phyloP scores from a whole-genome alignment of 2,888 invertebrate species.

The Heliconius hortense region DNA sequence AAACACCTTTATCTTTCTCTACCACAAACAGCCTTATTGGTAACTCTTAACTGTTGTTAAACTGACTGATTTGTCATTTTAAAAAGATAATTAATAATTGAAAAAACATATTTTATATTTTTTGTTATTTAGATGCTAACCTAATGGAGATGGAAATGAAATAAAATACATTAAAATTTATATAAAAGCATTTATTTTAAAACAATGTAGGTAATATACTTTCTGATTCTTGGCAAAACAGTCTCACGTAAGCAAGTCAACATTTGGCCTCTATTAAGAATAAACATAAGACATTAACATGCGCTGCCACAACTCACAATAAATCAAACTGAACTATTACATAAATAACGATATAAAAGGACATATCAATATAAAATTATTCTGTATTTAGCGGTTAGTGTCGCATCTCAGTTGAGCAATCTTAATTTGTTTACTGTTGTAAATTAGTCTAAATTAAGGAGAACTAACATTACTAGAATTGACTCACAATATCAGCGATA shows the following conservation, averaged over 20 bases:
- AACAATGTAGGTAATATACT: conserved; percentile 83
- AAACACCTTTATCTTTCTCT: no score
- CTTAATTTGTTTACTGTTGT: conserved; percentile 75
- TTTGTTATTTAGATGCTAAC: not conserved
- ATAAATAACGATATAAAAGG: conserved; percentile 75
- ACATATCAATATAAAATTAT: conserved; percentile 68
- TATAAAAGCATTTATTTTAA: conserved; percentile 83
- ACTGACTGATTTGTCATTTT: not conserved
- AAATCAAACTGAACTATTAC: conserved; percentile 74
- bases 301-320: conserved; percentile 81
- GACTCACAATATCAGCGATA: conserved; percentile 79
- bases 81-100: not conserved
- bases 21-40: no score
- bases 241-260: conserved; percentile 83
- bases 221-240: conserved; percentile 83
- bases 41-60: no score
- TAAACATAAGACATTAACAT: conserved; percentile 79
- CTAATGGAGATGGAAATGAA: conserved; percentile 1
- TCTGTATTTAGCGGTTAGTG: conserved; percentile 76
- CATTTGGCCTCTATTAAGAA: conserved; percentile 82
- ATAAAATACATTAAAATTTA: conserved; percentile 48
- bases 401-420: conserved; percentile 81
- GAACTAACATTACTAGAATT: conserved; percentile 78
- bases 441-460: conserved; percentile 78
- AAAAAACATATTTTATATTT: not conserved